These are phyloP conservation scores for rat (Rattus norvegicus) DNA, from an alignment of 2,113 vertebrate genomes.

Conservation along the genomic window GRCr8 NC_086032.1:66893001-66893500, in stretches of 20 bases:
- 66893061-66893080: slow-evolving; percentile 23
- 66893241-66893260: neutral
- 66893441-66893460: slow-evolving; percentile 90
- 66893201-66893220: neutral
- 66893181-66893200: neutral
- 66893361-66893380: slow-evolving; percentile 99
- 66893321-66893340: slow-evolving; percentile 98
- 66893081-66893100: neutral
- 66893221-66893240: neutral
- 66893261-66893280: neutral
- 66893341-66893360: slow-evolving; percentile 95
- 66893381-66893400: slow-evolving; percentile 99
- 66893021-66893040: neutral
- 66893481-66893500: slow-evolving; percentile 37
- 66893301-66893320: slow-evolving; percentile 98
- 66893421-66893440: slow-evolving; percentile 98
- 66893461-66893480: slow-evolving; percentile 64
- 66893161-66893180: neutral
- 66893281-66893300: slow-evolving; percentile 99
- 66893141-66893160: neutral
- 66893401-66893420: slow-evolving; percentile 99
- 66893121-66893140: neutral
- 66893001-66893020: slow-evolving; percentile 81
- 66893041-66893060: neutral
- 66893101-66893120: neutral